Conservation (phyloP, 2,888 invertebrate species). For the Pedicia rivosa region DNA sequence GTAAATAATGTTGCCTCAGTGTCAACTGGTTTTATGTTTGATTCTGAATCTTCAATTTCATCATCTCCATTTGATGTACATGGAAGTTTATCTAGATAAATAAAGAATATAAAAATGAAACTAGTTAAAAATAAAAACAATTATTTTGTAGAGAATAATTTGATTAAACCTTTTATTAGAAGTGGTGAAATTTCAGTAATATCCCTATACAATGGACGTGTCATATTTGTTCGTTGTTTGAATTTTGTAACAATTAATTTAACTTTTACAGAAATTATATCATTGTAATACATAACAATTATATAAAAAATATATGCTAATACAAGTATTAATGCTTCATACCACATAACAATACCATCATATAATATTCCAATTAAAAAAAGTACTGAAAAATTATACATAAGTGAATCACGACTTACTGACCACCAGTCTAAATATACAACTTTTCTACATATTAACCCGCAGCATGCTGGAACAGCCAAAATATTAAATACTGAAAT, state of each 20-base stretch:
- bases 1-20: not conserved
- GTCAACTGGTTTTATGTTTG: not conserved
- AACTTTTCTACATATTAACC: constrained; percentile 43
- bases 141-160: no score
- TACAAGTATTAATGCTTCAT: constrained; percentile 55
- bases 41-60: not conserved
- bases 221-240: constrained; percentile 37
- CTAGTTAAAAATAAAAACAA: no score
- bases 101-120: no score
- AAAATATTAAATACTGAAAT: constrained; percentile 57
- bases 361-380: constrained; percentile 51
- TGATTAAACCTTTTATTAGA: constrained; percentile 15
- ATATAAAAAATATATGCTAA: constrained; percentile 55
- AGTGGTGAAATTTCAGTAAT: constrained; percentile 31
- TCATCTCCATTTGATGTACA: not conserved
- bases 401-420: constrained; percentile 53
- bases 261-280: constrained; percentile 35
- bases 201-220: constrained; percentile 25
- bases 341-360: constrained; percentile 59
- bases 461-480: constrained; percentile 60
- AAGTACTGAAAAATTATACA: constrained; percentile 55
- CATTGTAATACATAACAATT: constrained; percentile 55
- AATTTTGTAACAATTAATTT: constrained; percentile 16
- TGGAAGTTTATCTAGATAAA: constrained; percentile 1
- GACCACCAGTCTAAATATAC: constrained; percentile 63